These are phyloP conservation scores for Baccha elongata DNA, from an alignment of 2,888 invertebrate genomes.

Conservation along the genomic window DNA sequence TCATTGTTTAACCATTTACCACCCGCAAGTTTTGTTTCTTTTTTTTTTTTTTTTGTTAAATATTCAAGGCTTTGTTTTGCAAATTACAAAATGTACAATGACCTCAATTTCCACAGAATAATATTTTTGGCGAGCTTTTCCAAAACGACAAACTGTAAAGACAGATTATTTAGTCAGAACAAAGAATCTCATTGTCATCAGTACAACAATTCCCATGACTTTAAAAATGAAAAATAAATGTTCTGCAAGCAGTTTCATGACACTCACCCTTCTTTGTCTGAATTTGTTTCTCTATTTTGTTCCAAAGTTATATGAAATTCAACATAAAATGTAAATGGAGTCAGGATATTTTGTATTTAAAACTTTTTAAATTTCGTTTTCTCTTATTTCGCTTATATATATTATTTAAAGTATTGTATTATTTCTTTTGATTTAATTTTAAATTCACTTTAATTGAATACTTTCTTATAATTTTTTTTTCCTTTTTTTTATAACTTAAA, in stretches of 20 bases:
- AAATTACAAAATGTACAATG: constrained; percentile 47
- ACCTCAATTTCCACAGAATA: constrained; percentile 38
- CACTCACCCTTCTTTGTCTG: constrained; percentile 63
- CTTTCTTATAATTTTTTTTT: background rate
- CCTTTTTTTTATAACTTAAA: constrained; percentile 1
- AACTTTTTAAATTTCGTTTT: background rate
- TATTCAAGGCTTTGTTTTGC: background rate
- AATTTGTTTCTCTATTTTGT: constrained; percentile 7
- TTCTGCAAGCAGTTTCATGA: constrained; percentile 2
- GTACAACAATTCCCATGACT: constrained; percentile 4
- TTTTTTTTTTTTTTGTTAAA: background rate
- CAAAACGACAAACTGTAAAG: constrained; percentile 22
- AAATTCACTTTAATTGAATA: background rate
- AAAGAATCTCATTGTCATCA: constrained; percentile 4
- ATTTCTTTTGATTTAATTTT: background rate
- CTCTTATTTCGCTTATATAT: background rate
- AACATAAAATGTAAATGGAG: constrained; percentile 30
- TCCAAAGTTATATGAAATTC: background rate
- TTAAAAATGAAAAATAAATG: constrained; percentile 2
- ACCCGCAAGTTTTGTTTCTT: background rate
- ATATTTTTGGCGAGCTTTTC: constrained; percentile 11
- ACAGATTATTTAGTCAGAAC: background rate
- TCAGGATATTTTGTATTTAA: constrained; percentile 8
- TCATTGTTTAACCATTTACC: background rate
- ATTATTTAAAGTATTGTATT: background rate